These are phyloP conservation scores for Graphium colonna DNA, from an alignment of 2,888 invertebrate genomes.

Conservation along the genomic window DNA sequence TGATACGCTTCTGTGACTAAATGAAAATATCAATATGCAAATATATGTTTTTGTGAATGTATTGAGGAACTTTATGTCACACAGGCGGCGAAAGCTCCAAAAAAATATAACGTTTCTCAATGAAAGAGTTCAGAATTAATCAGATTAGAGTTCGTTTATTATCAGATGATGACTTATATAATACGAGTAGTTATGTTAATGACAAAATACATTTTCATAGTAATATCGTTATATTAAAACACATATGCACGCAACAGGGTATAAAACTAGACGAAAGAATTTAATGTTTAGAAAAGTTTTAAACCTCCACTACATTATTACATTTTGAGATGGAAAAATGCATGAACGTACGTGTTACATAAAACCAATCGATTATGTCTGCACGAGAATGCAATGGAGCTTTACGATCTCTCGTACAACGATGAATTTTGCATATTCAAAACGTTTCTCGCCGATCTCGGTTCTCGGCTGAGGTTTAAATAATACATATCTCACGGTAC, in stretches of 20 bases:
- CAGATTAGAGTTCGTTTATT: no score
- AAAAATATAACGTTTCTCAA: no score
- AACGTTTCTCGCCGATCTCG: constrained; percentile 7
- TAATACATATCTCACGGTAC: background rate
- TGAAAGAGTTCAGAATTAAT: no score
- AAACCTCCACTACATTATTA: background rate
- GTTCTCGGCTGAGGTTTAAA: background rate
- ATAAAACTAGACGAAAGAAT: background rate
- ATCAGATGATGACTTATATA: no score
- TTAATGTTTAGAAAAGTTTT: background rate
- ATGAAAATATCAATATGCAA: background rate
- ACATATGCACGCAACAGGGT: no score
- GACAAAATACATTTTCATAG: no score
- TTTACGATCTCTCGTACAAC: constrained; percentile 20
- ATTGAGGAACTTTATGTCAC: no score
- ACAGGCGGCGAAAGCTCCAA: no score
- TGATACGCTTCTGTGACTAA: constrained; percentile 5
- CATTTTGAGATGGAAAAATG: background rate
- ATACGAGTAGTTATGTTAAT: no score
- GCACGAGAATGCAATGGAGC: constrained; percentile 23
- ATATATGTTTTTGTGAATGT: background rate
- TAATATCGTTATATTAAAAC: no score
- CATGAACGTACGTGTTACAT: constrained; percentile 17
- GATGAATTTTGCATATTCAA: constrained; percentile 23
- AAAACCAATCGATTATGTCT: constrained; percentile 22